Percentiles rank a stretch among this genome's conserved stretches.
These are phyloP conservation scores for Scartelaos histophorus DNA, from an alignment of 2,113 vertebrate genomes.

Conservation along the genomic window DNA sequence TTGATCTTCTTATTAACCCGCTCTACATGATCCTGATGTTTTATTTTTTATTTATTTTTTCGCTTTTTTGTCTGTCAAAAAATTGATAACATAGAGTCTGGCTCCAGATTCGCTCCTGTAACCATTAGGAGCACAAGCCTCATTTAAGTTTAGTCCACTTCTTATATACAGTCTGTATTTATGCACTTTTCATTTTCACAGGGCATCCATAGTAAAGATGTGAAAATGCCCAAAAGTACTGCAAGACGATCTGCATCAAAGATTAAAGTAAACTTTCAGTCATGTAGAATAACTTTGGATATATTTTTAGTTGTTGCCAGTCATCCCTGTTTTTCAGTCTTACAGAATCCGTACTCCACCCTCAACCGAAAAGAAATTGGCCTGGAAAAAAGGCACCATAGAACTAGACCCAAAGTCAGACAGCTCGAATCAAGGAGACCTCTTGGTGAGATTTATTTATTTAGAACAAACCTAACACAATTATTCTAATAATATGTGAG, in stretches of 20 bases:
- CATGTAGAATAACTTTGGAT: background rate
- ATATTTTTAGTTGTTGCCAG: slow-evolving; percentile 23
- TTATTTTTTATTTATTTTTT: too few relatives aligned
- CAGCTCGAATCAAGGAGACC: slow-evolving; percentile 85
- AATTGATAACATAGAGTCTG: too few relatives aligned
- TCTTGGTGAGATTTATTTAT: slow-evolving; percentile 80
- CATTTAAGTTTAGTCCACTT: too few relatives aligned
- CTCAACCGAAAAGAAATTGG: slow-evolving; percentile 50
- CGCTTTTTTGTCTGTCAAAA: too few relatives aligned
- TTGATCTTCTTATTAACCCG: too few relatives aligned
- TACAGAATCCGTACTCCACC: slow-evolving; percentile 87
- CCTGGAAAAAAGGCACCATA: slow-evolving; percentile 74
- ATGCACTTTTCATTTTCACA: background rate
- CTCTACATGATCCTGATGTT: too few relatives aligned
- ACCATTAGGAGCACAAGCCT: too few relatives aligned
- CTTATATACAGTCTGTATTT: too few relatives aligned
- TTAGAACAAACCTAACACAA: background rate
- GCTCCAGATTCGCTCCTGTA: too few relatives aligned
- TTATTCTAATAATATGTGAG: background rate
- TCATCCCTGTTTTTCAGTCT: slow-evolving; percentile 69
- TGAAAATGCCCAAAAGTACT: slow-evolving; percentile 46
- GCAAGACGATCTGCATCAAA: slow-evolving; percentile 44
- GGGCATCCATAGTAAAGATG: slow-evolving; percentile 2
- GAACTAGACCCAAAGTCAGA: slow-evolving; percentile 86
- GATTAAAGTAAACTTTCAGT: slow-evolving; percentile 68